Evolutionary conservation across 2,888 invertebrate species (phyloP), one percentile per base, ranked within the genome.

Genomic region (Camptogramma bilineatum): DNA sequence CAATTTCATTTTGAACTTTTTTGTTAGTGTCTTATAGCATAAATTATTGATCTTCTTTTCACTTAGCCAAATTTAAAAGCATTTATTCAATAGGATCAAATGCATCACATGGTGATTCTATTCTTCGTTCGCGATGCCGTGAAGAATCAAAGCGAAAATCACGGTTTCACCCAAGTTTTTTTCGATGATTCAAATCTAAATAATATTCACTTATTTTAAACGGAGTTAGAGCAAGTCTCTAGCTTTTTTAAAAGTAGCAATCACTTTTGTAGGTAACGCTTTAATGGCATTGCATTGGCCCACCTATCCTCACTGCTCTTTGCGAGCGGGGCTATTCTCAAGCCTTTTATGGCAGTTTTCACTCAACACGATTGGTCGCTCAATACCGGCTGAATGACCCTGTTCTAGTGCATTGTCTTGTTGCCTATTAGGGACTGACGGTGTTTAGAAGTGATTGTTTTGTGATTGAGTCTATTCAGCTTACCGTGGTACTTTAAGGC

Each of bases 281-380:
- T 56, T 62, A 69, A 59, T 62, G 68, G 66, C 70, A 73, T 77
- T 77, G 73, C 75, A 76, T 80, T 76, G 73, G 75, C 73, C 72
- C 67, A 72, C 70, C 68, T 71, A 73, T 79, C 67, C 71, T 72
- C 69, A 71, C 68, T 76, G 73, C 73, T 80, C 77, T 78, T 73
- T 72, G 70, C 54, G 34, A 57, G 54, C 50, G 76, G 76, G 72
- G 79, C 75, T 81, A 82, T 85, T 79, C 70, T 71, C 73, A 70
- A 66, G 58, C 75, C 85, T 84, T 89, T 90, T 90, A 91, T 91
- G 89, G 90, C 89, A 88, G 87, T 88, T 90, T 91, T 92, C 91
- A 92, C 91, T 92, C 91, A 91, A 81, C 82, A 73, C 86, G 89
- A 92, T 91, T 91, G 90, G 88, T 84, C 82, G 81, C 78, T 79